Evolutionary conservation across 30 jellyfish, hydroid and myxozoan species (phyloP).

Genomic region (Phacellophora camtschatica): DNA sequence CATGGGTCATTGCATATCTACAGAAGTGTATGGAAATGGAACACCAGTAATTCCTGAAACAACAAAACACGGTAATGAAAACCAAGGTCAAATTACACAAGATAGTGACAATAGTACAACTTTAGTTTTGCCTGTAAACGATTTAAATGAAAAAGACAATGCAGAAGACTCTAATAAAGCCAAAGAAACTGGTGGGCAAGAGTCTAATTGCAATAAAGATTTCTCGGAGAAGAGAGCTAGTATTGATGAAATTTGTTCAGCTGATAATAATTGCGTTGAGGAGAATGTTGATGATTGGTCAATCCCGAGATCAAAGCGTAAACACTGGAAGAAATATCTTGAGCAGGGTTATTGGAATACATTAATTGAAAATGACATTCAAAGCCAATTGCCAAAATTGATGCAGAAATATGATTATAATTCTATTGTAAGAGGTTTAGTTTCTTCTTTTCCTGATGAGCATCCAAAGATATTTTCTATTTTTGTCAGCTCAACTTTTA

Average conservation of each 20-base stretch:
- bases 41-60: background rate
- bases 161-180: background rate
- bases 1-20: background rate
- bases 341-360: constrained; percentile 6
- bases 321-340: constrained; percentile 22
- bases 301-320: constrained; percentile 21
- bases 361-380: background rate
- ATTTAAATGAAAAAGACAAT: no score
- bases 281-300: background rate
- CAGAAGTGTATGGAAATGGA: background rate
- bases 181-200: background rate
- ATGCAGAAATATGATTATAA: background rate
- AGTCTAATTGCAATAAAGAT: no score
- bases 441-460: background rate
- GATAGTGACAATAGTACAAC: no score
- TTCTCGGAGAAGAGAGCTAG: no score
- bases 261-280: background rate
- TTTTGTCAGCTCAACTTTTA: constrained; percentile 40
- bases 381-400: background rate
- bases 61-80: background rate
- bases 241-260: background rate
- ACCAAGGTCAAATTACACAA: no score
- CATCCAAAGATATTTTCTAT: constrained; percentile 10
- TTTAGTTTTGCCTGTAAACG: no score
- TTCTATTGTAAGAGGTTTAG: background rate